Percentiles rank a stretch among this genome's conserved stretches.
phyloP scores from a whole-genome alignment of 2,888 invertebrate species.

The Temnothorax ravouxi region DNA sequence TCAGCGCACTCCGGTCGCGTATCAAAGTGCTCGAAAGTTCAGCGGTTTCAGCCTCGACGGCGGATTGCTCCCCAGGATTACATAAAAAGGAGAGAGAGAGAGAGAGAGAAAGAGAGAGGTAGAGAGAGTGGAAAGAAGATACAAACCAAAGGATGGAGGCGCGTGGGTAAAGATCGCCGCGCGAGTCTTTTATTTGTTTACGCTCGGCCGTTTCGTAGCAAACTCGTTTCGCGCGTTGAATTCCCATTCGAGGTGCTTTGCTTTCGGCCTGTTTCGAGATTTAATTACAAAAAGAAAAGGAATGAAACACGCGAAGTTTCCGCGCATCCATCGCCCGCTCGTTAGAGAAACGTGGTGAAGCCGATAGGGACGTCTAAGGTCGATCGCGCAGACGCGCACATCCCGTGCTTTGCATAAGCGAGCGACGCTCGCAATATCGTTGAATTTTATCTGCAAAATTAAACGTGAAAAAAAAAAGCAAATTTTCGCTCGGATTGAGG shows the following conservation, averaged over 20 bases:
- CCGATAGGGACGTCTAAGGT: not conserved
- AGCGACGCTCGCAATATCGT: not conserved
- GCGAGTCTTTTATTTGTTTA: conserved; percentile 54
- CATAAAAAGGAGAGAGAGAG: conserved; percentile 1
- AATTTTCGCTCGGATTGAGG: not conserved
- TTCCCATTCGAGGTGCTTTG: conserved; percentile 32
- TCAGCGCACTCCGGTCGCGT: conserved; percentile 50
- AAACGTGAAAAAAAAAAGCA: not conserved
- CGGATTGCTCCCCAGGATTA: conserved; percentile 36
- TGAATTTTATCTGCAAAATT: not conserved
- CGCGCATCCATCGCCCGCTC: conserved; percentile 29
- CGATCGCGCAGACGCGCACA: conserved; percentile 13
- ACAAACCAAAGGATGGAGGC: conserved; percentile 24
- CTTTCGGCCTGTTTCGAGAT: conserved; percentile 34
- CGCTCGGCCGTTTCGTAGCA: conserved; percentile 27
- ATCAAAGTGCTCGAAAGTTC: conserved; percentile 58
- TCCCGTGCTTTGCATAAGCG: not conserved
- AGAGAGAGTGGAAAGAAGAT: conserved; percentile 9
- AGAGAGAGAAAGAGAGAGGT: not conserved
- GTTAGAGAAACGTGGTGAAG: conserved; percentile 29
- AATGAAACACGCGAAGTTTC: not conserved
- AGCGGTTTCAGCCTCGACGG: conserved; percentile 25
- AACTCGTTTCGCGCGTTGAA: conserved; percentile 32
- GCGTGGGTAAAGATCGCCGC: conserved; percentile 35
- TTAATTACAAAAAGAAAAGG: conserved; percentile 42